A percentile compares a stretch with the other conserved stretches of the same genome.
Conservation (phyloP, 1,140 invertebrate species). For the Caerostris darwini region DNA sequence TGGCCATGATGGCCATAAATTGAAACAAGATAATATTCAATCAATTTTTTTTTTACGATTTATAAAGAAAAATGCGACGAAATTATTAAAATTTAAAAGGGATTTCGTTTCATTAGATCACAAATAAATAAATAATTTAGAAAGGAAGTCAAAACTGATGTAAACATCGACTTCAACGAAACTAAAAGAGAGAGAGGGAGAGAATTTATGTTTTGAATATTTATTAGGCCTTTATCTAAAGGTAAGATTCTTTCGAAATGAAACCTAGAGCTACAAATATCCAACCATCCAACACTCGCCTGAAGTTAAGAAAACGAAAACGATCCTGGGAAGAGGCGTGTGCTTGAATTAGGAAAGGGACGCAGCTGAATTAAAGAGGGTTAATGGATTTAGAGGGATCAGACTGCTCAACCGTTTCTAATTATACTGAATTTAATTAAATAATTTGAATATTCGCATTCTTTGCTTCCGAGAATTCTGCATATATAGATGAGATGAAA, state of each 20-base stretch:
- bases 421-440: slow-evolving; percentile 65
- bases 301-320: slow-evolving; percentile 20
- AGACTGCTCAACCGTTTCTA: background rate
- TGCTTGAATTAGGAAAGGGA: slow-evolving; percentile 52
- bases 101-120: too few relatives aligned
- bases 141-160: too few relatives aligned
- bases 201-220: too few relatives aligned
- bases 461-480: background rate
- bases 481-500: background rate
- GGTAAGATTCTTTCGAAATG: background rate
- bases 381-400: slow-evolving; percentile 39
- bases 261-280: background rate
- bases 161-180: too few relatives aligned
- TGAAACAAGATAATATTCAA: too few relatives aligned
- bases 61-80: too few relatives aligned
- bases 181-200: too few relatives aligned
- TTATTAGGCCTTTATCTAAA: background rate
- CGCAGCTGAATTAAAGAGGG: slow-evolving; percentile 56
- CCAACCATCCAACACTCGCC: slow-evolving; percentile 7
- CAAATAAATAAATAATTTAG: too few relatives aligned
- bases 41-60: too few relatives aligned
- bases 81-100: too few relatives aligned
- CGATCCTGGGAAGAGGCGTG: background rate
- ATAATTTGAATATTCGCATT: slow-evolving; percentile 29
- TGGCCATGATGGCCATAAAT: too few relatives aligned